Percentiles rank a stretch among this genome's conserved stretches.
phyloP scores from a whole-genome alignment of 2,888 invertebrate species.

The Sympetrum striolatum region DNA sequence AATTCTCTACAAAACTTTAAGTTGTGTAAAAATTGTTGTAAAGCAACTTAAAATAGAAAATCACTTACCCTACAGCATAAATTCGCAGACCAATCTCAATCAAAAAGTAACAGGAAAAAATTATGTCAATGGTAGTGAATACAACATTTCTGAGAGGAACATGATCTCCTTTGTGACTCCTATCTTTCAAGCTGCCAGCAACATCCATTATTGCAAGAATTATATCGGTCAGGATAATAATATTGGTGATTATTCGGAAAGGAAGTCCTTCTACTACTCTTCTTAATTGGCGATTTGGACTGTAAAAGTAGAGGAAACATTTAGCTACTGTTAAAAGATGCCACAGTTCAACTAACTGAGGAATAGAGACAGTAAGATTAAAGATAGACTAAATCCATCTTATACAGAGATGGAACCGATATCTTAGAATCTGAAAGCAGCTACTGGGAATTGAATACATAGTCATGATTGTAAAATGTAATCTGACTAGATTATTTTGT shows the following conservation, averaged over 20 bases:
- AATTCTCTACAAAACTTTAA: neutral
- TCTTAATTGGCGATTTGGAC: slow-evolving; percentile 1
- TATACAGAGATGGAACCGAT: too few relatives aligned
- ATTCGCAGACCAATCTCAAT: slow-evolving; percentile 58
- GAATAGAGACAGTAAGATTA: too few relatives aligned
- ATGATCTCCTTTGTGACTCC: neutral
- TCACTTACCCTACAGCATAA: slow-evolving; percentile 57
- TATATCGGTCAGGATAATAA: slow-evolving; percentile 3
- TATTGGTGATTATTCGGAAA: slow-evolving; percentile 1
- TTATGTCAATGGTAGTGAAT: slow-evolving; percentile 55
- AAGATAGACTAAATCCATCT: too few relatives aligned
- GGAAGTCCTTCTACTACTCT: slow-evolving; percentile 3
- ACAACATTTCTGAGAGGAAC: slow-evolving; percentile 31
- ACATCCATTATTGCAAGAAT: slow-evolving; percentile 10
- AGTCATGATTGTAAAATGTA: too few relatives aligned
- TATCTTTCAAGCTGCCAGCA: slow-evolving; percentile 19
- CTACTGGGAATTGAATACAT: too few relatives aligned
- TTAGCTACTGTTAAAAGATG: too few relatives aligned
- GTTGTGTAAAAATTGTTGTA: neutral
- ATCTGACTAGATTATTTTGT: too few relatives aligned
- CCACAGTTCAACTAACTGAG: too few relatives aligned
- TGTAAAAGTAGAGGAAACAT: neutral
- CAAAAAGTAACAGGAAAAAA: slow-evolving; percentile 58
- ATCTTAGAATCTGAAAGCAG: too few relatives aligned
- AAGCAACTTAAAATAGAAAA: neutral